Evolutionary conservation across 2,113 vertebrate genomes (phyloP).

Genomic region (Pomatostomus ruficeps): DNA sequence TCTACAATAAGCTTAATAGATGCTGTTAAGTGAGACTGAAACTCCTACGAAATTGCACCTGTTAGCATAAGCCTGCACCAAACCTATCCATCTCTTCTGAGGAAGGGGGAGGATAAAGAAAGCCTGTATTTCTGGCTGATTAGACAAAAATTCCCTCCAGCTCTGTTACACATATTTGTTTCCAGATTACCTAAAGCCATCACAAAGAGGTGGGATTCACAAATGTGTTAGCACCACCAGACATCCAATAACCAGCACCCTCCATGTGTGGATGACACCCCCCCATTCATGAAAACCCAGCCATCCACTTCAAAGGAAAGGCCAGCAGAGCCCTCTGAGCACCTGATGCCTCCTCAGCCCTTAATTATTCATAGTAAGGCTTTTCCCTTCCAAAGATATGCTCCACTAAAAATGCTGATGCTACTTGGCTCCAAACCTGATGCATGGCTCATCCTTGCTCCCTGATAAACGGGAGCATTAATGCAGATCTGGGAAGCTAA

Average conservation of each 20-base stretch:
- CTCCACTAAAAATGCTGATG: conserved; percentile 14
- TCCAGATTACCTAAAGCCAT: neutral
- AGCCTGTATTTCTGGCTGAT: neutral
- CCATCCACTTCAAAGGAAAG: neutral
- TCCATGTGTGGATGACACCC: neutral
- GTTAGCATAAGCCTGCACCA: neutral
- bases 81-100: neutral
- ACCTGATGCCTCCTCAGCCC: neutral
- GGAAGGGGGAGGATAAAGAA: neutral
- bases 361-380: conserved; percentile 6
- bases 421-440: neutral
- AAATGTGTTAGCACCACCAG: neutral
- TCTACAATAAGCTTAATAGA: neutral
- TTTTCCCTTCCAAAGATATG: neutral
- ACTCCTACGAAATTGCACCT: neutral
- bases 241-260: neutral
- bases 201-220: neutral
- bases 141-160: neutral
- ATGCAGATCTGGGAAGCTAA: neutral
- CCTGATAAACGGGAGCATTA: neutral
- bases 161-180: neutral
- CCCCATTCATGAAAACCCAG: neutral
- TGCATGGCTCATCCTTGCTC: neutral
- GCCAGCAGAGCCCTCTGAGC: neutral
- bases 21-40: neutral